Conservation (phyloP, 2,797 vertebrate genomes). For the Acanthiza pusilla region DNA sequence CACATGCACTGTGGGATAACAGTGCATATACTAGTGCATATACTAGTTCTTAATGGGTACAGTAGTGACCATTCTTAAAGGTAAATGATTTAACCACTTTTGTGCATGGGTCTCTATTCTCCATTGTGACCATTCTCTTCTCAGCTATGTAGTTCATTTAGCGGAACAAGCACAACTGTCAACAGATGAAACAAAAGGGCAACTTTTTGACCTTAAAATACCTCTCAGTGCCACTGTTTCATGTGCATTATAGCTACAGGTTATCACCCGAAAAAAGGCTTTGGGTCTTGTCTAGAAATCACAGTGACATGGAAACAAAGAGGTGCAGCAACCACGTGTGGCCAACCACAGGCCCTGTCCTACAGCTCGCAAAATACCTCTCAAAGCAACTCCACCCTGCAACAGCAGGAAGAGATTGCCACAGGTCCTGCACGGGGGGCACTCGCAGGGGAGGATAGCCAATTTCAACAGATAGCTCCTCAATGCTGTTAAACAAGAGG, state of each 20-base stretch:
- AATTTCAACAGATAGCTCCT: neutral
- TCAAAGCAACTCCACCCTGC: neutral
- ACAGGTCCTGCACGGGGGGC: neutral
- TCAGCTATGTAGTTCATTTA: neutral
- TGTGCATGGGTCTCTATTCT: neutral
- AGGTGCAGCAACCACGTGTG: neutral
- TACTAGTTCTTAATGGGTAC: neutral
- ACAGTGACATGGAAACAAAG: neutral
- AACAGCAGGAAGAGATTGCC: neutral
- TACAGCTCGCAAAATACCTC: neutral
- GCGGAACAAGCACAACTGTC: rapidly evolving
- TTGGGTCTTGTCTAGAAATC: neutral
- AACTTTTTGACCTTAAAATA: neutral
- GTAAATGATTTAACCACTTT: neutral
- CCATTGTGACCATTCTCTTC: neutral
- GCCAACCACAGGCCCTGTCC: neutral
- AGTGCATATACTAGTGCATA: neutral
- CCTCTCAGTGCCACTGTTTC: neutral
- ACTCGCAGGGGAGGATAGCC: neutral
- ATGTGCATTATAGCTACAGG: neutral
- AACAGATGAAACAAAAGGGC: neutral
- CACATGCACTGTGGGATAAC: neutral
- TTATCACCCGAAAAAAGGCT: neutral
- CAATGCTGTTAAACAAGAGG: neutral
- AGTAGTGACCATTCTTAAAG: neutral